phyloP scores from a whole-genome alignment of 1,140 invertebrate genomes.

The Holotrichia oblita region DNA sequence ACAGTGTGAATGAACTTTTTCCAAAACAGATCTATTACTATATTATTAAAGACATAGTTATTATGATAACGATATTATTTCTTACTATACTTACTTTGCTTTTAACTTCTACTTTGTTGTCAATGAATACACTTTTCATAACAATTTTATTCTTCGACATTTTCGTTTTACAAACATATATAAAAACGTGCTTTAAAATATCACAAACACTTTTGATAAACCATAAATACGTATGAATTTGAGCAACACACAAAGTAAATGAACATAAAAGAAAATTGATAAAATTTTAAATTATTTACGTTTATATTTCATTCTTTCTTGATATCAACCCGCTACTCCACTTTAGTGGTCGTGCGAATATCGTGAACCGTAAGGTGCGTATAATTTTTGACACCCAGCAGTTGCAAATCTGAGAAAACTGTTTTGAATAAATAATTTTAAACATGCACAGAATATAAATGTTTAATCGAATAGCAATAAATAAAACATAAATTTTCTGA shows the following conservation, averaged over 20 bases:
- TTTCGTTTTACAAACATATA: slow-evolving; percentile 51
- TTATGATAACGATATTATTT: background rate
- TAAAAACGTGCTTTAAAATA: slow-evolving; percentile 35
- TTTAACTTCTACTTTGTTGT: slow-evolving; percentile 74
- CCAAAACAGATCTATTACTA: slow-evolving; percentile 39
- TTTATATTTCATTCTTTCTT: slow-evolving; percentile 47
- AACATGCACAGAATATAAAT: background rate
- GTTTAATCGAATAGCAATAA: background rate
- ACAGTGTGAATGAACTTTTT: slow-evolving; percentile 46
- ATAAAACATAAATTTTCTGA: no score
- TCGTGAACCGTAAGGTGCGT: background rate
- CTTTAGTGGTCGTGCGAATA: slow-evolving; percentile 18
- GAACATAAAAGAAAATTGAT: slow-evolving; percentile 42
- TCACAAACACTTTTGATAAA: slow-evolving; percentile 33
- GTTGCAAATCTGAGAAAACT: background rate
- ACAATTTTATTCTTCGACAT: slow-evolving; percentile 78
- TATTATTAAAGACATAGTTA: slow-evolving; percentile 2
- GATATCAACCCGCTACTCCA: slow-evolving; percentile 37
- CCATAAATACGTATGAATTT: slow-evolving; percentile 26
- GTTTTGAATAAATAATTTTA: background rate
- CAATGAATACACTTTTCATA: slow-evolving; percentile 63
- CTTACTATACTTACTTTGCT: slow-evolving; percentile 70
- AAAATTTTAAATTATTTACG: slow-evolving; percentile 47
- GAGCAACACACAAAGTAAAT: slow-evolving; percentile 42
- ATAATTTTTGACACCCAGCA: background rate